phyloP scores from a whole-genome alignment of 92 coral and sea anemone genomes.

The Blastomussa wellsi region DNA sequence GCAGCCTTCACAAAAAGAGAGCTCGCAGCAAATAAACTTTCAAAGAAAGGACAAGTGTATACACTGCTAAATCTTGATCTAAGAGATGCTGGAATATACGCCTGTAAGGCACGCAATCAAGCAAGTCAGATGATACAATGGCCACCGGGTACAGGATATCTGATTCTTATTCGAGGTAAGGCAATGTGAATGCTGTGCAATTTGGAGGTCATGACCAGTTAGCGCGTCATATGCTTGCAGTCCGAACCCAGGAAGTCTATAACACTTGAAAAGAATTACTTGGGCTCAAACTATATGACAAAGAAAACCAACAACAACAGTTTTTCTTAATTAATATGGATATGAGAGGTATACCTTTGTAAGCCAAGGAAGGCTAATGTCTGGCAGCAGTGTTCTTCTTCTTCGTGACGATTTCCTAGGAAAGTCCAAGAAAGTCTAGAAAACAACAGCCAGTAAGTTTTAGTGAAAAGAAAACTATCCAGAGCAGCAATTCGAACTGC shows the following conservation, averaged over 20 bases:
- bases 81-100: slow-evolving; percentile 5
- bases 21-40: background rate
- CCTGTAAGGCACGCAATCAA: background rate
- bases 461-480: too few species aligned
- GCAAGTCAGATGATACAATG: slow-evolving; percentile 1
- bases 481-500: too few species aligned
- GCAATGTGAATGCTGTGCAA: background rate
- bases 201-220: background rate
- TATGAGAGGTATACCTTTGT: too few species aligned
- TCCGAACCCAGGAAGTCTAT: background rate
- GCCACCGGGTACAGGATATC: slow-evolving; percentile 15
- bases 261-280: too few species aligned
- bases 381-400: background rate
- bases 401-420: background rate
- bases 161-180: slow-evolving; percentile 18
- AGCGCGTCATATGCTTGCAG: background rate
- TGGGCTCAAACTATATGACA: too few species aligned
- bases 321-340: too few species aligned
- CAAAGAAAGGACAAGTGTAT: slow-evolving; percentile 16
- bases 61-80: background rate
- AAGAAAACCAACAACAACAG: too few species aligned
- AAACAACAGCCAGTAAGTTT: background rate
- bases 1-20: background rate
- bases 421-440: background rate
- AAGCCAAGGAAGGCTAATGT: background rate